These are phyloP conservation scores for Cariama cristata DNA, from an alignment of 2,113 vertebrate species.

Conservation along the genomic window DNA sequence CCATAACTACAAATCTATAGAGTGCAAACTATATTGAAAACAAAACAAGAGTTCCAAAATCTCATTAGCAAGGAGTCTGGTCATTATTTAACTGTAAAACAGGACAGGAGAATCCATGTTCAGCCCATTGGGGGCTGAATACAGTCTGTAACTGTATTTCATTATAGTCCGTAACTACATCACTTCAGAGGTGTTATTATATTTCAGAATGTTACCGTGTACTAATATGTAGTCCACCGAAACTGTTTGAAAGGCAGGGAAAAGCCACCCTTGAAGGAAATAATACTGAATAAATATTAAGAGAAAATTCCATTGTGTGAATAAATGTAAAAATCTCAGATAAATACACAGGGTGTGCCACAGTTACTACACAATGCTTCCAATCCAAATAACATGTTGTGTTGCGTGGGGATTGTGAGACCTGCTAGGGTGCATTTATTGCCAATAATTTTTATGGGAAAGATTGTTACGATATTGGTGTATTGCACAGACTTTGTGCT, in stretches of 20 bases:
- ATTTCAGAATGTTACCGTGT: background rate
- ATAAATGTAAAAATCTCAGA: background rate
- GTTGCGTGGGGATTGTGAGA: background rate
- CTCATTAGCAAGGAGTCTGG: background rate
- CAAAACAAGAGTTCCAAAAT: background rate
- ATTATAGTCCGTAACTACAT: background rate
- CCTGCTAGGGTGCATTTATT: background rate
- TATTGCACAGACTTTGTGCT: background rate
- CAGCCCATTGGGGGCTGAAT: background rate
- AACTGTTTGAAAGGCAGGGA: background rate
- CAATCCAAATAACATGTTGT: background rate
- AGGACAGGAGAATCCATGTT: background rate
- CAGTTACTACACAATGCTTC: background rate
- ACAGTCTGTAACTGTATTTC: background rate
- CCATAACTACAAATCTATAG: background rate
- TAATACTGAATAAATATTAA: background rate
- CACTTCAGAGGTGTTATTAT: background rate
- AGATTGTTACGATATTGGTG: background rate
- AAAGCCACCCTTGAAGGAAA: background rate
- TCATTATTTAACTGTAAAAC: background rate
- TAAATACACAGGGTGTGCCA: background rate
- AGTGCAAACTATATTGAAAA: background rate
- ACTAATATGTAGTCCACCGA: background rate
- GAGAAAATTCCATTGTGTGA: background rate
- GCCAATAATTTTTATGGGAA: conserved; percentile 13